Evolutionary conservation across 2,888 invertebrate species (phyloP).

Genomic region (Melieria crassipennis): DNA sequence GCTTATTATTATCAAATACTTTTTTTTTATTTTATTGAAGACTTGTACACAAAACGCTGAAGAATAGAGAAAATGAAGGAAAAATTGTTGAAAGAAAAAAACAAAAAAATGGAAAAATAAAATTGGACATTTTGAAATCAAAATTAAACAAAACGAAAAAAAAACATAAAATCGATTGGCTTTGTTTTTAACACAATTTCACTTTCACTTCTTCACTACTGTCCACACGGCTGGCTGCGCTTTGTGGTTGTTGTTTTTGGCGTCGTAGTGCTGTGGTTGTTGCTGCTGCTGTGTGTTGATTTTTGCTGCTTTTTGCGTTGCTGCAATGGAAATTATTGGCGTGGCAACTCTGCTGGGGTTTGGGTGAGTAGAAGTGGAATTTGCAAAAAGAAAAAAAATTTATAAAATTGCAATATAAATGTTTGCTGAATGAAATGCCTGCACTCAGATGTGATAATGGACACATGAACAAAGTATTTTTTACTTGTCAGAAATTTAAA

Average conservation of each 20-base stretch:
- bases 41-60: slow-evolving; percentile 20
- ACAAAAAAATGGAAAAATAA: slow-evolving; percentile 24
- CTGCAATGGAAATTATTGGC: too few relatives aligned
- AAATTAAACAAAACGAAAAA: slow-evolving; percentile 31
- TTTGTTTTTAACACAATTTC: slow-evolving; percentile 7
- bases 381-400: too few relatives aligned
- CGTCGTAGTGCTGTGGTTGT: neutral
- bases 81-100: slow-evolving; percentile 27
- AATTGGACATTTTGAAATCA: slow-evolving; percentile 26
- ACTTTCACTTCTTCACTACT: neutral
- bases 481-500: too few relatives aligned
- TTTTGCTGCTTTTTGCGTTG: too few relatives aligned
- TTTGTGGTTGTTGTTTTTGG: neutral
- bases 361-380: too few relatives aligned
- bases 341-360: too few relatives aligned
- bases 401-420: too few relatives aligned
- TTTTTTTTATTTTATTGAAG: slow-evolving; percentile 10
- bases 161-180: slow-evolving; percentile 13
- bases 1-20: slow-evolving; percentile 1
- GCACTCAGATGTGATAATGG: too few relatives aligned
- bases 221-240: neutral
- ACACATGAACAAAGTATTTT: too few relatives aligned
- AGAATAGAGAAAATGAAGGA: slow-evolving; percentile 8
- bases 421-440: too few relatives aligned
- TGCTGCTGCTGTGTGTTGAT: neutral